These are phyloP conservation scores for Zhuqinia jingwanae DNA, from an alignment of 2,888 invertebrate genomes.

Conservation along the genomic window DNA sequence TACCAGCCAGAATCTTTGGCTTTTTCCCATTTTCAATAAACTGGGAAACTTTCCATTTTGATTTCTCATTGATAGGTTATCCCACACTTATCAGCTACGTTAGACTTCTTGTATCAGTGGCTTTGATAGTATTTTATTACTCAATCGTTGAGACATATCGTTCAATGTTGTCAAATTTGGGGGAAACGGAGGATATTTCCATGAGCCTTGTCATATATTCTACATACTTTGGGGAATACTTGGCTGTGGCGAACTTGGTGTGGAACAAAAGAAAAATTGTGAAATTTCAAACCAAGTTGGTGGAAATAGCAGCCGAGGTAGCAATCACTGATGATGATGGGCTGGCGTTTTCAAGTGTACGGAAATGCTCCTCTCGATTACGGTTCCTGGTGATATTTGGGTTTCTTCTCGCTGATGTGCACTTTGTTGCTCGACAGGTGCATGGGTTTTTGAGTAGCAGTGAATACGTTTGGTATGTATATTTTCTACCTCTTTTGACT, in stretches of 20 bases:
- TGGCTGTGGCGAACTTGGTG: neutral
- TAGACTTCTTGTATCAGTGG: no score
- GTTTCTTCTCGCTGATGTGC: neutral
- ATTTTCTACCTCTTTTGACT: neutral
- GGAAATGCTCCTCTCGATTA: neutral
- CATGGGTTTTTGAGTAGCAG: neutral
- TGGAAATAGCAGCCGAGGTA: neutral
- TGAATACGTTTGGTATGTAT: neutral
- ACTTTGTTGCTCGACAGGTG: neutral
- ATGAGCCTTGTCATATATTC: neutral
- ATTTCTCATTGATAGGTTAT: no score
- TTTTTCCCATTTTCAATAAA: no score
- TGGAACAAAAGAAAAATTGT: neutral
- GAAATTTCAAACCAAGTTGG: neutral
- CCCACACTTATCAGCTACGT: no score
- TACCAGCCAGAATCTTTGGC: no score
- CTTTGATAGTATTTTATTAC: no score
- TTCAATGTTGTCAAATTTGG: no score
- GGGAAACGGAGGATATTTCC: neutral
- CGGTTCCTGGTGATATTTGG: neutral
- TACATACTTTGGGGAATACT: neutral
- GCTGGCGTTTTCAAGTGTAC: neutral
- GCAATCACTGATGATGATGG: no score
- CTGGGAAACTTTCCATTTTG: no score
- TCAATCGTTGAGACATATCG: no score